Conservation (phyloP, 2,113 vertebrate species). For the Dipodomys stephensi region DNA sequence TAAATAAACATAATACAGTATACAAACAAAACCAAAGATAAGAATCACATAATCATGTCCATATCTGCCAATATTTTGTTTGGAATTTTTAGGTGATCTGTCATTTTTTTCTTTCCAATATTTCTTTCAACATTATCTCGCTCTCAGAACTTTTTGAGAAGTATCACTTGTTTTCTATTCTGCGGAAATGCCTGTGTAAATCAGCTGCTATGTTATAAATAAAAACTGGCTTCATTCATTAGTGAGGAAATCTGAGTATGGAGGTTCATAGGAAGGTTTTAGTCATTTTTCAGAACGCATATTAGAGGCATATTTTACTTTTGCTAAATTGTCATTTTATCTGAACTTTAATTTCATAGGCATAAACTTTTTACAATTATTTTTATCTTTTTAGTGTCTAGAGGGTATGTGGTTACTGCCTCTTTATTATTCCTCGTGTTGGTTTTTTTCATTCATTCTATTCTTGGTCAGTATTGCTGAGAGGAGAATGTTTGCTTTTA, state of each 20-base stretch:
- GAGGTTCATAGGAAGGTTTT: neutral
- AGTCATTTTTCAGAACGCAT: neutral
- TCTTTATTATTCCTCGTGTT: neutral
- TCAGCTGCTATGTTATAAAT: neutral
- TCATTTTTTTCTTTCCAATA: neutral
- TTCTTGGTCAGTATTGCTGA: neutral
- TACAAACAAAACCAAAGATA: no score
- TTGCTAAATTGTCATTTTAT: neutral
- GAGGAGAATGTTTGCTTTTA: neutral
- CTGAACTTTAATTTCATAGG: neutral
- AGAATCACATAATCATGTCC: no score
- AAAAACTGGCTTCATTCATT: no score
- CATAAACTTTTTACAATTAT: neutral
- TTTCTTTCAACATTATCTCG: no score
- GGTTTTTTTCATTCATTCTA: neutral
- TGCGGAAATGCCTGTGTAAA: neutral
- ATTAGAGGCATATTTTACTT: neutral
- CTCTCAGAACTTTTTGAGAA: neutral
- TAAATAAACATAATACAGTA: no score
- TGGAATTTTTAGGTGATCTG: neutral
- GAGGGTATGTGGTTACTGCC: neutral
- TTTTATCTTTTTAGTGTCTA: neutral
- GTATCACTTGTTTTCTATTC: neutral
- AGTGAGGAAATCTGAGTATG: no score
- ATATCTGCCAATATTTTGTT: neutral